These are phyloP conservation scores for Oncorhynchus clarkii DNA, from an alignment of 2,113 vertebrate genomes.

Conservation along the genomic window DNA sequence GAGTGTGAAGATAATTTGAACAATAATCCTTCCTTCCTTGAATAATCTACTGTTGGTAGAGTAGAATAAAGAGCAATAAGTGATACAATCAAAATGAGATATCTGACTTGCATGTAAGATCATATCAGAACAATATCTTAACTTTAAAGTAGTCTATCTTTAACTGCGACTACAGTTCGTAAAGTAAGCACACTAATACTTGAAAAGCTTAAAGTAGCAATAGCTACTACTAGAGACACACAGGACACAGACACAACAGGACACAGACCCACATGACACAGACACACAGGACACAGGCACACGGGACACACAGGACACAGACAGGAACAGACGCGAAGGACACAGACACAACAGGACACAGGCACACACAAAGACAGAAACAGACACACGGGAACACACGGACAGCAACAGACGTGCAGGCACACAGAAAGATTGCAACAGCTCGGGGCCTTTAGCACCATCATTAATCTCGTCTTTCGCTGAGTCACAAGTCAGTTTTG, in stretches of 20 bases:
- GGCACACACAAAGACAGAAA: background rate
- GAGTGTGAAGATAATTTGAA: conserved; percentile 32
- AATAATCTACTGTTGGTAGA: conserved; percentile 76
- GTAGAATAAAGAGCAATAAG: no score
- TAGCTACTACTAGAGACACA: no score
- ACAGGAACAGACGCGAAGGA: background rate
- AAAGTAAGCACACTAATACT: no score
- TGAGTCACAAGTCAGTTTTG: background rate
- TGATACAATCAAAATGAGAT: no score
- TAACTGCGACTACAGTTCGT: no score
- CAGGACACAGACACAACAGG: conserved; percentile 44
- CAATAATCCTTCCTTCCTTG: conserved; percentile 73
- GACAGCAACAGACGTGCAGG: conserved; percentile 75
- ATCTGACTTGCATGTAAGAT: no score
- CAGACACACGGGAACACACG: conserved; percentile 29
- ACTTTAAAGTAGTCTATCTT: no score
- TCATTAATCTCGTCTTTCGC: background rate
- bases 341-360: no score
- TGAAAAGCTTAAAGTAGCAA: no score
- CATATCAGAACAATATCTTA: no score
- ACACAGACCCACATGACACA: conserved; percentile 70
- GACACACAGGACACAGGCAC: conserved; percentile 57
- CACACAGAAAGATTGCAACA: background rate
- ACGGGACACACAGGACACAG: background rate
- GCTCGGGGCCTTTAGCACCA: background rate